These are phyloP conservation scores for Melanophora roralis DNA, from an alignment of 2,888 invertebrate genomes.

Conservation along the genomic window DNA sequence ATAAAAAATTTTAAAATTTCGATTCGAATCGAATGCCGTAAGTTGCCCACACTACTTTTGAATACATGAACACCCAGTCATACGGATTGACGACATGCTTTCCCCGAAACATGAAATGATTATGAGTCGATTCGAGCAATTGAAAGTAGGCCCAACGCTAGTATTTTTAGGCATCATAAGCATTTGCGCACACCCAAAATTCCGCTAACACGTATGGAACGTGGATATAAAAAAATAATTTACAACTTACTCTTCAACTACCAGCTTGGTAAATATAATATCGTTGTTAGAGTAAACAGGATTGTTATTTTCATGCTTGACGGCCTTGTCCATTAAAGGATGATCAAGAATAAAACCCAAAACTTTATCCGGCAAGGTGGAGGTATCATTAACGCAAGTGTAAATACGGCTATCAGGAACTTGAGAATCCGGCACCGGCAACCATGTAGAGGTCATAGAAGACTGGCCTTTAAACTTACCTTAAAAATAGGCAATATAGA, in stretches of 20 bases:
- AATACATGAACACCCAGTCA: too few relatives aligned
- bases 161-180: too few relatives aligned
- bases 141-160: too few relatives aligned
- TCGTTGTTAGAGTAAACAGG: constrained; percentile 96
- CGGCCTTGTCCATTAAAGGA: constrained; percentile 97
- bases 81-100: too few relatives aligned
- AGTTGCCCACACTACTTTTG: too few relatives aligned
- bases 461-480: constrained; percentile 99
- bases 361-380: constrained; percentile 94
- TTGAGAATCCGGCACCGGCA: constrained; percentile 92
- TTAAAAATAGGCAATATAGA: constrained; percentile 79
- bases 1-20: too few relatives aligned
- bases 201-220: too few relatives aligned
- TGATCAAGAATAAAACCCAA: constrained; percentile 98
- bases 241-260: constrained; percentile 89
- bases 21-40: too few relatives aligned
- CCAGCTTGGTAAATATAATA: constrained; percentile 92
- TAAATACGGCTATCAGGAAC: constrained; percentile 96
- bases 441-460: constrained; percentile 94
- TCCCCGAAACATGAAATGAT: too few relatives aligned
- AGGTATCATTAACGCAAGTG: constrained; percentile 95
- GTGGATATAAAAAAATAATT: too few relatives aligned
- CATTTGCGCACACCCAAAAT: too few relatives aligned
- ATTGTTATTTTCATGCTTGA: constrained; percentile 94
- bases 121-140: too few relatives aligned